Evolutionary conservation across 2,113 vertebrate genomes (phyloP).

Genomic region (Fregetta grallaria): DNA sequence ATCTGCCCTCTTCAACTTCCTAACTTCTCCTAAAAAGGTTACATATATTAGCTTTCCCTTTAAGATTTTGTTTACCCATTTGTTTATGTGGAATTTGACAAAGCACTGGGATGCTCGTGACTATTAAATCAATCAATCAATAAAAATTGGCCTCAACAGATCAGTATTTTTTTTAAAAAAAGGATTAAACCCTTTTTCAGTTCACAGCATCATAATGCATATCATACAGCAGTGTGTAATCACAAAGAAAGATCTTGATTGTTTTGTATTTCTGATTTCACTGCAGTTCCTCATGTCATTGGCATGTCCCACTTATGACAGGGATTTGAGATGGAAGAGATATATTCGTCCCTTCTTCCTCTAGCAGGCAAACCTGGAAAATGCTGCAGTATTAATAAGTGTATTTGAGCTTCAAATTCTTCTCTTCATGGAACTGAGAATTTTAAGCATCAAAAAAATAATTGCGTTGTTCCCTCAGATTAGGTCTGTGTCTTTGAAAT

Average conservation of each 20-base stretch:
- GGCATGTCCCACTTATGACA: neutral
- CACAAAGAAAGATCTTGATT: neutral
- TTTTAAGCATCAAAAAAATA: constrained; percentile 67
- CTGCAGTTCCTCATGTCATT: neutral
- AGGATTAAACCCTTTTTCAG: neutral
- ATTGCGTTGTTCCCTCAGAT: constrained; percentile 70
- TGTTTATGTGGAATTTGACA: neutral
- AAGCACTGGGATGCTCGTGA: accelerated
- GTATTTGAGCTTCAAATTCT: constrained; percentile 45
- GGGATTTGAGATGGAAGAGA: neutral
- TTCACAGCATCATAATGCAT: neutral
- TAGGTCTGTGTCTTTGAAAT: constrained; percentile 74
- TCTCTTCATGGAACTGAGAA: constrained; percentile 40
- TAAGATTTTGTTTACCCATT: neutral
- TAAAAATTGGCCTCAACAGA: neutral
- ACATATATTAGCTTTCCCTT: neutral
- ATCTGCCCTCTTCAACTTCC: neutral
- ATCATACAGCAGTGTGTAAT: neutral
- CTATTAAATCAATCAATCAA: neutral
- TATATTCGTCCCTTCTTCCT: neutral
- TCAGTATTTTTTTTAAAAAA: neutral
- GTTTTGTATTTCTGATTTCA: neutral
- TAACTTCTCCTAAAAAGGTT: neutral
- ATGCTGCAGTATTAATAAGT: constrained; percentile 44
- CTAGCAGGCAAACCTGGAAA: neutral